Evolutionary conservation across 1,140 invertebrate species (phyloP).

Genomic region (Sitodiplosis mosellana): DNA sequence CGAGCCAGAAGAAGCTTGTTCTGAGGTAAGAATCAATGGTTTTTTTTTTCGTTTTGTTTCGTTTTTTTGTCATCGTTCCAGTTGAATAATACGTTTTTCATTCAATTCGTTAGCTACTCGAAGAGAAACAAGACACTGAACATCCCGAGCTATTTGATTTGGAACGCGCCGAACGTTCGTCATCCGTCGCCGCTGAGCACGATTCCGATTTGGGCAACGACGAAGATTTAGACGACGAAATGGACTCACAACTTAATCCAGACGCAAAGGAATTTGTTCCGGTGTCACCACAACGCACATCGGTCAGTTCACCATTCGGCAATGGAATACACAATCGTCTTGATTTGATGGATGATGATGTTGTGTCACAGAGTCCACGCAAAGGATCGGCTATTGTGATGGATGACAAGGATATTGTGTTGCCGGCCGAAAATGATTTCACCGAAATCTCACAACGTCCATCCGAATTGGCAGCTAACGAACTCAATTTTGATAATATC

Average conservation of each 20-base stretch:
- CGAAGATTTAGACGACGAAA: background rate
- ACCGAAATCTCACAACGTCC: conserved; percentile 1
- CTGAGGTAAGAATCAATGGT: background rate
- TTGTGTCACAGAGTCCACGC: conserved; percentile 1
- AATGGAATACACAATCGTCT: background rate
- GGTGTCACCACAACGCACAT: background rate
- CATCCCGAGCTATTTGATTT: background rate
- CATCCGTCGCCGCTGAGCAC: too few relatives aligned
- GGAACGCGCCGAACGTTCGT: background rate
- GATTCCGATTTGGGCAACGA: background rate
- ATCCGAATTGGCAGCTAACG: background rate
- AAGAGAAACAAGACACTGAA: background rate
- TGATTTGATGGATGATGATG: background rate
- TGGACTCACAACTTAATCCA: conserved; percentile 3
- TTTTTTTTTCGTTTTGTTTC: background rate
- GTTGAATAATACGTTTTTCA: too few relatives aligned
- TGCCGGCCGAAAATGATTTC: conserved; percentile 3
- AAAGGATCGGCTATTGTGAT: background rate
- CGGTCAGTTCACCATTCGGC: background rate
- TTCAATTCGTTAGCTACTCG: too few relatives aligned
- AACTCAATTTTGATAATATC: background rate
- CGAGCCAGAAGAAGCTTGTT: background rate
- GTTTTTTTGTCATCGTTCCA: too few relatives aligned
- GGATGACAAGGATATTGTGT: background rate
- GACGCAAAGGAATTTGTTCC: conserved; percentile 4